Evolutionary conservation across 2,113 vertebrate species (phyloP), one percentile per base, ranked within the genome.

Genomic region (Gorsachius goisagi): DNA sequence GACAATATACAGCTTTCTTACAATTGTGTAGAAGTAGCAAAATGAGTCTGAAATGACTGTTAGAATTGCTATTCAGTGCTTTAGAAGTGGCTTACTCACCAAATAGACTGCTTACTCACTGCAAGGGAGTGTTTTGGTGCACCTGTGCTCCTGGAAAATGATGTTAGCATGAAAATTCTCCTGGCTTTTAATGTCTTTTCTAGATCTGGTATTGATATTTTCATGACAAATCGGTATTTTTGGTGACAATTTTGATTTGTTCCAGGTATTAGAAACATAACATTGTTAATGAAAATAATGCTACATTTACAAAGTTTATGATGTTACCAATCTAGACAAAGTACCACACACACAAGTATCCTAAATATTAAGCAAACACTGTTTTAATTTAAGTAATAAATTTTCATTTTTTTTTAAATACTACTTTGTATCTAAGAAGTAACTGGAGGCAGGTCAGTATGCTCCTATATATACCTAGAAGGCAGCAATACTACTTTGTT

Each of bases 61-160:
- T 49, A 86, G 41, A 91, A 80, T 18, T 45, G 47, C 37, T 81
- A 3, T 35, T 78, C 49, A 58, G 39, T n/a, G 15, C 71, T 88
- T 82, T 47, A 44, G 39, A 83, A 80, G n/a, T 22, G 62, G 27
- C 76, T 94, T 75, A 75, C 35, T 90, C 47, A 93, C 24, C 67
- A 59, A 81, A 52, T 11, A 15, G 23, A 63, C 9, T 89, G 94
- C 95, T 95, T 90, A 81, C 72, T 97, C 91, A 90, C 55, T 53
- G 63, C 52, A 62, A 71, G 45, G 45, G 16, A 49, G 39, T 30
- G 58, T 16, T 68, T 59, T 3, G 6, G 28, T 81, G 55, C 55
- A 73, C 44, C 56, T 68, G 30, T 79, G 56, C 53, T 89, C 59
- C 56, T 58, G 67, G 73, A 72, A 88, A 85, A 96, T 59, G 19